Percentiles rank a stretch among this genome's conserved stretches.
These are phyloP conservation scores for Bursaphelenchus okinawaensis DNA, from an alignment of 2,888 invertebrate species.

Conservation along the genomic window DNA sequence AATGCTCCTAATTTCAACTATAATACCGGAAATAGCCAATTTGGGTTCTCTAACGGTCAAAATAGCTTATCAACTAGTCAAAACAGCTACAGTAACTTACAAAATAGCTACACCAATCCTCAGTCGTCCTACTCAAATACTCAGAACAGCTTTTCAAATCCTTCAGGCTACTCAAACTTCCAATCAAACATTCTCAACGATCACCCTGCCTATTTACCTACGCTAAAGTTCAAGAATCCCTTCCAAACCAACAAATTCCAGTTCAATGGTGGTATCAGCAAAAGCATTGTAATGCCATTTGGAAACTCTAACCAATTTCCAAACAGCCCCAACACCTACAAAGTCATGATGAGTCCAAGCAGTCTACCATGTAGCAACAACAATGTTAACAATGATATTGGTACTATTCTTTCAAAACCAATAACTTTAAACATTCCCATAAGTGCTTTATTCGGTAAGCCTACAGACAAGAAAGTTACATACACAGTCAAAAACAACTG, in stretches of 20 bases:
- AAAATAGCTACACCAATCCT: not conserved
- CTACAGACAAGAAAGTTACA: not conserved
- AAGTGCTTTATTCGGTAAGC: not conserved
- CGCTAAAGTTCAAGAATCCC: too few relatives aligned
- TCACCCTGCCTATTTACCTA: too few relatives aligned
- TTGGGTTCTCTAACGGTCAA: too few relatives aligned
- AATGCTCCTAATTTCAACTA: too few relatives aligned
- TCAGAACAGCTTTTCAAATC: too few relatives aligned
- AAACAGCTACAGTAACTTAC: not conserved
- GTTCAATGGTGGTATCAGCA: not conserved
- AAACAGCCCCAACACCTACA: not conserved
- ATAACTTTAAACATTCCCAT: not conserved
- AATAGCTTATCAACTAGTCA: not conserved
- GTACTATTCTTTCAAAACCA: not conserved
- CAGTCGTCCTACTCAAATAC: too few relatives aligned
- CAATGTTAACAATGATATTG: not conserved
- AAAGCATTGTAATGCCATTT: not conserved
- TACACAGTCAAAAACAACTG: not conserved
- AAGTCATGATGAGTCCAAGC: not conserved
- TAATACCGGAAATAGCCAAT: not conserved
- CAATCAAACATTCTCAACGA: too few relatives aligned
- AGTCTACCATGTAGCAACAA: too few relatives aligned
- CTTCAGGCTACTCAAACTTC: too few relatives aligned
- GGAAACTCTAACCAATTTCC: not conserved
- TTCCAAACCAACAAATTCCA: too few relatives aligned